Conservation (phyloP, 2,888 invertebrate species). For the Chymomyza fuscimana region DNA sequence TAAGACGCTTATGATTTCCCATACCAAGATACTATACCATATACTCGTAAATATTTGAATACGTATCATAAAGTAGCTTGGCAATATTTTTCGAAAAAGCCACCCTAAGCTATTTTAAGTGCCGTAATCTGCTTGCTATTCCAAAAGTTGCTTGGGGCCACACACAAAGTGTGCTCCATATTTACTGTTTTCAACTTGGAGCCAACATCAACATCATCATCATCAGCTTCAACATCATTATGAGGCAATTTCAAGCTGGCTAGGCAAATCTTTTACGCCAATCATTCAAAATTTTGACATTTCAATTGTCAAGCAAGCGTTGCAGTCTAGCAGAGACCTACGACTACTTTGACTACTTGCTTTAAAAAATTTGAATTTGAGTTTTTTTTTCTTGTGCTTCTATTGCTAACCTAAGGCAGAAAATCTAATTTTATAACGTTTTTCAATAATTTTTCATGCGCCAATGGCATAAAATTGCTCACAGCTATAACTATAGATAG, state of each 20-base stretch:
- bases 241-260: neutral
- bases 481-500: neutral
- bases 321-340: neutral
- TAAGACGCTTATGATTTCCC: neutral
- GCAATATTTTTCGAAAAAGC: neutral
- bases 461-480: constrained; percentile 36
- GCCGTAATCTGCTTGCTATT: neutral
- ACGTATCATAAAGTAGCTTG: neutral
- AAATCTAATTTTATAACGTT: constrained; percentile 40
- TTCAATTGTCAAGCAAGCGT: constrained; percentile 34
- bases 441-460: constrained; percentile 33
- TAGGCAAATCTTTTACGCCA: constrained; percentile 37
- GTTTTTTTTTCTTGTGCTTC: constrained; percentile 3
- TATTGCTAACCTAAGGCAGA: constrained; percentile 5
- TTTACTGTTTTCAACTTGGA: neutral
- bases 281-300: constrained; percentile 41
- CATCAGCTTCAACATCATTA: neutral
- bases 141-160: neutral
- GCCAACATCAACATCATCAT: neutral
- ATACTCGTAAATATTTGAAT: neutral
- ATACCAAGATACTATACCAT: neutral
- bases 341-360: neutral
- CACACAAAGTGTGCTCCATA: neutral
- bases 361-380: constrained; percentile 5
- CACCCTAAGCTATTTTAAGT: neutral